Evolutionary conservation across 2,888 invertebrate species (phyloP).

Genomic region (Tyria jacobaeae): DNA sequence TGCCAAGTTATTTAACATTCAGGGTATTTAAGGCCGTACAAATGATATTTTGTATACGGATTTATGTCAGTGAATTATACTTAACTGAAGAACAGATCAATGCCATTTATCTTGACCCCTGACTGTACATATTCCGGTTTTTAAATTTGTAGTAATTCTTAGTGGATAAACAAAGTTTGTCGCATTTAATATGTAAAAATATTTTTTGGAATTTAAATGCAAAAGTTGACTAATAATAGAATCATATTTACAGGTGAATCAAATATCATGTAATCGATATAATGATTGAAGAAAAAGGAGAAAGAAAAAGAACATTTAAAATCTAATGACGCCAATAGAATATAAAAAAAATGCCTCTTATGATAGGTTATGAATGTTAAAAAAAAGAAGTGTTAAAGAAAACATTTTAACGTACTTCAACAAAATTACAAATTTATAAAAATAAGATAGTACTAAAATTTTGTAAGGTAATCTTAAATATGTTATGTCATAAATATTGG

Average conservation of each 20-base stretch:
- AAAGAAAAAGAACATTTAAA: too few relatives aligned
- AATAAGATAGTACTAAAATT: neutral
- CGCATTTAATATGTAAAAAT: neutral
- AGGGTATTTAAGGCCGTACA: conserved; percentile 2
- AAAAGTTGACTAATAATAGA: too few relatives aligned
- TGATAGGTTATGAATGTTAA: too few relatives aligned
- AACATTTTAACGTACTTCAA: too few relatives aligned
- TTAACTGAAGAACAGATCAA: conserved; percentile 6
- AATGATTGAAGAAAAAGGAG: too few relatives aligned
- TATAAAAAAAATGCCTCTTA: too few relatives aligned
- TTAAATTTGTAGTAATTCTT: neutral
- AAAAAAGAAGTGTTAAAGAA: too few relatives aligned
- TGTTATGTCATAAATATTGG: neutral
- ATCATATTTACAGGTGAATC: too few relatives aligned
- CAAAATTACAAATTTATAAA: neutral
- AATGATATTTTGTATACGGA: conserved; percentile 9
- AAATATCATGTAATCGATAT: too few relatives aligned
- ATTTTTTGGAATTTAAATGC: neutral
- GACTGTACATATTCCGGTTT: neutral
- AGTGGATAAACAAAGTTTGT: neutral
- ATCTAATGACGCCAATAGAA: too few relatives aligned
- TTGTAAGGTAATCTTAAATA: neutral
- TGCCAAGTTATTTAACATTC: conserved; percentile 11
- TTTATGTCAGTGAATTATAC: conserved; percentile 9
- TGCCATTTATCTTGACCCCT: neutral